These are phyloP conservation scores for Drosophila micromelanica DNA, from an alignment of 1,140 invertebrate genomes.

Conservation along the genomic window DNA sequence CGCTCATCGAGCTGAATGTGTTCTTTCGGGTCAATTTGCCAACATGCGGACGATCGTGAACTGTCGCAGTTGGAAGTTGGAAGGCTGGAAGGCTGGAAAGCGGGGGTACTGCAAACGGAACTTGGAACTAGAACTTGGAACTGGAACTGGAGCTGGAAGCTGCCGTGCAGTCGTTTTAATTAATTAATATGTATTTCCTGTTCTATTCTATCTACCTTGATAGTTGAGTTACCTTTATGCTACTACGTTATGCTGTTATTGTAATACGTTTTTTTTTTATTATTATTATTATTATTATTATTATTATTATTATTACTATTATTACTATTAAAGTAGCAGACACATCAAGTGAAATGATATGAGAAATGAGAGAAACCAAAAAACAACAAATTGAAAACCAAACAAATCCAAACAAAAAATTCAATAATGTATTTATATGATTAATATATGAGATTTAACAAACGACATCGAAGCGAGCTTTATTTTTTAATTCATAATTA, in stretches of 20 bases:
- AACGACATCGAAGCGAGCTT: constrained; percentile 8
- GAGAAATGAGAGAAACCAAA: constrained; percentile 11
- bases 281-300: constrained; percentile 3
- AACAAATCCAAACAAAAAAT: constrained; percentile 62
- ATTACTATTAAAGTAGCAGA: constrained; percentile 73
- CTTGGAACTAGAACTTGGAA: constrained; percentile 27
- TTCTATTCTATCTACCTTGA: constrained; percentile 81
- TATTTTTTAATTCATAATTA: no score
- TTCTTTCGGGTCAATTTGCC: constrained; percentile 94
- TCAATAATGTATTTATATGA: constrained; percentile 81
- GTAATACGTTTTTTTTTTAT: constrained; percentile 79
- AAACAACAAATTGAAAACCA: constrained; percentile 18
- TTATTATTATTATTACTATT: constrained; percentile 1
- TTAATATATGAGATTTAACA: constrained; percentile 82
- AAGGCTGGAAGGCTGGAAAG: background rate
- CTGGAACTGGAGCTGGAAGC: constrained; percentile 23
- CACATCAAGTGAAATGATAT: constrained; percentile 43
- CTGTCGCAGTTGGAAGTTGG: no score
- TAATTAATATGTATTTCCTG: constrained; percentile 83
- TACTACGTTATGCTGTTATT: constrained; percentile 81
- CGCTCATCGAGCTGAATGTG: constrained; percentile 93
- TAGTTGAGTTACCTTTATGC: constrained; percentile 81
- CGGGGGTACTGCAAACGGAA: background rate
- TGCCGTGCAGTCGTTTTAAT: constrained; percentile 73
- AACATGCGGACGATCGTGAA: constrained; percentile 87